Evolutionary conservation across 2,113 vertebrate species (phyloP), one percentile per base, ranked within the genome.

Genomic region (Plecotus auritus): DNA sequence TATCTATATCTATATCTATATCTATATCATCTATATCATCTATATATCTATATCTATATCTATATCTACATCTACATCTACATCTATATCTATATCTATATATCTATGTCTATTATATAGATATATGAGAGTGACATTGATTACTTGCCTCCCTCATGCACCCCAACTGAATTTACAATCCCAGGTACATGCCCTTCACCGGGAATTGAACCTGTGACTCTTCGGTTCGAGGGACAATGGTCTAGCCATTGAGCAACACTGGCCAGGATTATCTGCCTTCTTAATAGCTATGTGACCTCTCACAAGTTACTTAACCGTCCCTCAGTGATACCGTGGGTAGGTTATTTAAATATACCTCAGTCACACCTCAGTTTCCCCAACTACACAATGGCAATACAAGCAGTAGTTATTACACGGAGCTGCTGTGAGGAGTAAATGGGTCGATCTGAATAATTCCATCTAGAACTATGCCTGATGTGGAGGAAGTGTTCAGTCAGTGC

Each of bases 391-490:
- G 26, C 72, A 91, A 61, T 40, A 26, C 30, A 92, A 94, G 32
- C 20, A 17, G 49, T 30, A 59, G 20, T 18, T 74, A 73, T 35
- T 70, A 92, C 56, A 42, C 20, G 54, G 28, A 47, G 35, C 26
- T 66, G 30, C 51, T 72, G 49, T 78, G 54, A 92, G 14, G 51
- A 73, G 66, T 67, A 83, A 88, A 74, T 51, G 45, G 70, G 54
- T 84, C 35, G 13, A 14, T 66, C 88, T 95, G 77, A 88, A 42
- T 88, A 92, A 94, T 92, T 85, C 90, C 90, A 92, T 80, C 81
- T 61, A 22, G 30, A 76, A 66, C 84, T 64, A n/a, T 16, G 35
- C 28, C 74, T 42, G 23, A 23, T 3, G 6, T 22, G 35, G 80
- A 87, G 54, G 45, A 64, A 89, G 90, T 23, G 18, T 40, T 96